Conservation (phyloP, 1,140 invertebrate genomes). For the Zaprionus inermis region DNA sequence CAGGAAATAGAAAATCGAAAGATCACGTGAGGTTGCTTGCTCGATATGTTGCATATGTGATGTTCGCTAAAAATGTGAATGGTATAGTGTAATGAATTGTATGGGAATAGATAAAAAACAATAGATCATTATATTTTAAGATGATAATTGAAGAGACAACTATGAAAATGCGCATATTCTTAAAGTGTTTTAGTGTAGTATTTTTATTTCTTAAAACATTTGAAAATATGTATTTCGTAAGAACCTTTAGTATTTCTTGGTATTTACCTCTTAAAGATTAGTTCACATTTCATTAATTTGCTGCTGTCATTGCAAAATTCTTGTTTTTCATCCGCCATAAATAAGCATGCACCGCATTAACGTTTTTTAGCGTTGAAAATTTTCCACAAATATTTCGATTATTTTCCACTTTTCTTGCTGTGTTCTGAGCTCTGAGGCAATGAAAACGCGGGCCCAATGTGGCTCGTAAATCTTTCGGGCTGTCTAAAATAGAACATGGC, state of each 20-base stretch:
- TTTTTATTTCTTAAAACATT: not conserved
- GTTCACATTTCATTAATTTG: constrained; percentile 5
- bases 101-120: not conserved
- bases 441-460: constrained; percentile 13
- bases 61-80: constrained; percentile 4
- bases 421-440: constrained; percentile 13
- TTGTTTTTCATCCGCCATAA: not conserved
- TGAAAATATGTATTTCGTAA: not conserved
- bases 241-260: not conserved
- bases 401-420: constrained; percentile 27
- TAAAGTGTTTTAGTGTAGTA: too few relatives aligned
- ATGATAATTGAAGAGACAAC: too few relatives aligned
- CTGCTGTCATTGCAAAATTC: constrained; percentile 6
- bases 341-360: constrained; percentile 4
- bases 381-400: constrained; percentile 56
- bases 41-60: constrained; percentile 14
- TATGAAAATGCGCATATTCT: too few relatives aligned
- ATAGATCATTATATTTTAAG: too few relatives aligned
- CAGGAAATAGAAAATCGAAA: constrained; percentile 33
- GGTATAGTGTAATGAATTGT: too few relatives aligned
- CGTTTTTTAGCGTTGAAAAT: constrained; percentile 26
- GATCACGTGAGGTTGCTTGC: constrained; percentile 38
- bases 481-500: constrained; percentile 28
- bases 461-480: constrained; percentile 58
- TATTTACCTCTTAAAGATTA: not conserved